These are phyloP conservation scores for Leistus spinibarbis DNA, from an alignment of 2,888 invertebrate species.

Conservation along the genomic window DNA sequence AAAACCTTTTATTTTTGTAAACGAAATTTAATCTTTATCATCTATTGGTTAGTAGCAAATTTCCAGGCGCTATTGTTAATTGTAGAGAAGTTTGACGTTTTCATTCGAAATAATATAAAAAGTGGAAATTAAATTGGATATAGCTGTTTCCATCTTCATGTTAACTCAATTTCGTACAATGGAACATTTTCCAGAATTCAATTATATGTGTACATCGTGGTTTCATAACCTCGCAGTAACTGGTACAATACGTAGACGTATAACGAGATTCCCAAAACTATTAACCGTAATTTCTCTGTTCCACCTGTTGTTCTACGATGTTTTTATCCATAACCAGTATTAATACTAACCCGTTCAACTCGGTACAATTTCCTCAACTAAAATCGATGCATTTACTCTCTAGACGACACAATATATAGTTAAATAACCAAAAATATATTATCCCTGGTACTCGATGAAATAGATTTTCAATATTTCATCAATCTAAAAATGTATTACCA, in stretches of 20 bases:
- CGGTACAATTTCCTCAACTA: background rate
- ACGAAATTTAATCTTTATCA: too few species aligned
- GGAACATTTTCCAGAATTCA: background rate
- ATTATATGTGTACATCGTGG: background rate
- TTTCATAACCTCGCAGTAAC: background rate
- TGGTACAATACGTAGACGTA: conserved; percentile 13
- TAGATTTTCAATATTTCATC: background rate
- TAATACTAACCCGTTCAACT: background rate
- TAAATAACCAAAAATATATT: too few species aligned
- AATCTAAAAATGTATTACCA: background rate
- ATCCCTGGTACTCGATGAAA: too few species aligned
- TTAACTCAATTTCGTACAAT: background rate
- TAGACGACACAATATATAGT: too few species aligned
- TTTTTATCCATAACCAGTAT: background rate
- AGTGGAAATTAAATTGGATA: background rate
- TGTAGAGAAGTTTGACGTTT: background rate
- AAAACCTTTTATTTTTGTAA: too few species aligned
- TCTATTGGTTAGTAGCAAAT: too few species aligned
- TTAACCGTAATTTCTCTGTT: background rate
- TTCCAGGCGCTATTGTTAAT: too few species aligned
- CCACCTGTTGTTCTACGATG: background rate
- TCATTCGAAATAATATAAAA: background rate
- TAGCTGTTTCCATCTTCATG: background rate
- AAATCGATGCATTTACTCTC: too few species aligned
- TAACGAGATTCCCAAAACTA: background rate